These are phyloP conservation scores for Melanotaenia maccullochi DNA, from an alignment of 2,797 vertebrate species.

Conservation along the genomic window DNA sequence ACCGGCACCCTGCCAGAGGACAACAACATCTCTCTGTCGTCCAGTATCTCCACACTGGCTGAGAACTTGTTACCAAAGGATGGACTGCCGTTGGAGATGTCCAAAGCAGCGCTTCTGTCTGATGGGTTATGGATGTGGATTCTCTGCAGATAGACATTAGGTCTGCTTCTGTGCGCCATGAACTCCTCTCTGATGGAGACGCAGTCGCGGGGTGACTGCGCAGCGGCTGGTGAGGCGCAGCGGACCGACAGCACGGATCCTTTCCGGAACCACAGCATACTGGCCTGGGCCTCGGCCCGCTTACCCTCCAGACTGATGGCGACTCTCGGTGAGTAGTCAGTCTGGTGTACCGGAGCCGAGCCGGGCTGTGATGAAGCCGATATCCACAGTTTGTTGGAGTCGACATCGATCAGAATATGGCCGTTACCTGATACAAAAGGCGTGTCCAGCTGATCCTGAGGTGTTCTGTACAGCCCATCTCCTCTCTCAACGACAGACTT, in stretches of 20 bases:
- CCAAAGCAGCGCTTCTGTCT: slow-evolving; percentile 81
- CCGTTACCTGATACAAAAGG: slow-evolving; percentile 92
- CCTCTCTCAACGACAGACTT: slow-evolving; percentile 83
- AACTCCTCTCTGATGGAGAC: slow-evolving; percentile 91
- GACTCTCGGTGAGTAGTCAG: slow-evolving; percentile 83
- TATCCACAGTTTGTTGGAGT: slow-evolving; percentile 89
- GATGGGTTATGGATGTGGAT: slow-evolving; percentile 90
- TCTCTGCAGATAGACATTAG: slow-evolving; percentile 89
- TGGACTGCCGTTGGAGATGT: slow-evolving; percentile 72
- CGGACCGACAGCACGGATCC: slow-evolving; percentile 87
- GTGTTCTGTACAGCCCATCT: slow-evolving; percentile 82
- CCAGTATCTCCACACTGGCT: slow-evolving; percentile 85
- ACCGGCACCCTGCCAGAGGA: slow-evolving; percentile 86
- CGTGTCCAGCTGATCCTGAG: slow-evolving; percentile 71
- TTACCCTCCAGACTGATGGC: slow-evolving; percentile 79
- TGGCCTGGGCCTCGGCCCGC: slow-evolving; percentile 80
- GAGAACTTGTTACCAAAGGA: slow-evolving; percentile 81
- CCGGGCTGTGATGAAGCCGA: slow-evolving; percentile 80
- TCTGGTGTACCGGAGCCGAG: slow-evolving; percentile 84
- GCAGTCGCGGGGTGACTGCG: slow-evolving; percentile 82
- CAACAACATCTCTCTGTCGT: slow-evolving; percentile 89
- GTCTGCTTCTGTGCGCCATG: slow-evolving; percentile 89
- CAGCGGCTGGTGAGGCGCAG: slow-evolving; percentile 77
- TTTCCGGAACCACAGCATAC: slow-evolving; percentile 86
- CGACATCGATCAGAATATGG: slow-evolving; percentile 87